phyloP scores from a whole-genome alignment of 2,797 vertebrate species.

The Poeciliopsis turneri region DNA sequence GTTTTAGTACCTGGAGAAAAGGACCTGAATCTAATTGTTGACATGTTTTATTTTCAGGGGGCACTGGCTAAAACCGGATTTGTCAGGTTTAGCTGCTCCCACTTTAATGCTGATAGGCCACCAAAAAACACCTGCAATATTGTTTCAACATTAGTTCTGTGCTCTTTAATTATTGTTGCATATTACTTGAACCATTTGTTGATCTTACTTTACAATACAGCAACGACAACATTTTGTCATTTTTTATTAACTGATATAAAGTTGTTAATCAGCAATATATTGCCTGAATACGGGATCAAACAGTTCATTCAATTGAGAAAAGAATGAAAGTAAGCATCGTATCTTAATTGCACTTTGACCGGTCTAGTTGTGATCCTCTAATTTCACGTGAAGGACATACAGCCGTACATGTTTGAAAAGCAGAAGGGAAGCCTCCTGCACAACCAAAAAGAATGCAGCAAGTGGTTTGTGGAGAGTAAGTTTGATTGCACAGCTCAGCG shows the following conservation, averaged over 20 bases:
- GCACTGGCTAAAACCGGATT: background rate
- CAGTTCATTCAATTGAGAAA: no score
- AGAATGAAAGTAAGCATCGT: no score
- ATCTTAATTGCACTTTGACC: no score
- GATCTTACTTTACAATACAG: background rate
- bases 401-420: no score
- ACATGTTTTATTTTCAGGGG: background rate
- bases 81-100: background rate
- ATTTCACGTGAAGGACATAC: no score
- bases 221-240: accelerated
- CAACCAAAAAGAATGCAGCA: no score
- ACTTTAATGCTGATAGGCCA: background rate
- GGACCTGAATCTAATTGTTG: background rate
- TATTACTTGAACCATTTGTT: background rate
- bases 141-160: background rate
- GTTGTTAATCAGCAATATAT: no score
- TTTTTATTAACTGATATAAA: background rate
- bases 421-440: no score
- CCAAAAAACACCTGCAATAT: background rate
- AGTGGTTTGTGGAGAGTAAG: no score
- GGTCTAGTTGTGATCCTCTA: no score
- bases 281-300: no score
- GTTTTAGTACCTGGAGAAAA: background rate
- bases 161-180: background rate
- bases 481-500: no score